Evolutionary conservation across 2,113 vertebrate genomes (phyloP).

Genomic region (Prionailurus bengalensis): DNA sequence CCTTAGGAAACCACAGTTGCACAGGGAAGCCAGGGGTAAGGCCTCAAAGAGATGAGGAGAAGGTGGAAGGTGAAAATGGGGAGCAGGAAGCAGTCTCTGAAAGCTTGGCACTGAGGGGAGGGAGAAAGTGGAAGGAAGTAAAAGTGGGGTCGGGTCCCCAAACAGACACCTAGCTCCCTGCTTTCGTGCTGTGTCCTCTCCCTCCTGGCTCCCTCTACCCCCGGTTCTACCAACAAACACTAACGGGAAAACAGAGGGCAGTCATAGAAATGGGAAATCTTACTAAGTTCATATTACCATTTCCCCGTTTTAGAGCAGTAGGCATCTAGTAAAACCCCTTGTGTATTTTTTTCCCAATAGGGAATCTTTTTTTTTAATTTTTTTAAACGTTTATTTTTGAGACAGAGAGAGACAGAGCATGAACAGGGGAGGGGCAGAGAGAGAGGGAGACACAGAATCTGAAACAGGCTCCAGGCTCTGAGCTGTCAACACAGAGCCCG

Average conservation of each 20-base stretch:
- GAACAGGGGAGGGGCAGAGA: no score
- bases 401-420: no score
- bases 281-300: neutral
- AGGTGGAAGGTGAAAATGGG: no score
- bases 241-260: neutral
- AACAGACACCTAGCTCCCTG: neutral
- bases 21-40: neutral
- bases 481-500: no score
- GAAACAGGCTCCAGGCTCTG: no score
- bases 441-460: no score
- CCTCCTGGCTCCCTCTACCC: neutral
- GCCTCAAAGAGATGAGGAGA: neutral
- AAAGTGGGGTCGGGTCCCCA: neutral
- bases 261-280: neutral
- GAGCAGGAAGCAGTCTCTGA: neutral
- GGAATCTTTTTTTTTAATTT: neutral
- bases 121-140: no score
- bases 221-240: neutral
- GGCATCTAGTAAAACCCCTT: neutral
- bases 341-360: neutral
- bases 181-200: neutral
- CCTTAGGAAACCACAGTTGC: neutral
- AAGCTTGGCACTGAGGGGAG: neutral
- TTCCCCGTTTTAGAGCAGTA: neutral
- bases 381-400: no score